Evolutionary conservation across 2,113 vertebrate genomes (phyloP).

Genomic region (Meriones unguiculatus): DNA sequence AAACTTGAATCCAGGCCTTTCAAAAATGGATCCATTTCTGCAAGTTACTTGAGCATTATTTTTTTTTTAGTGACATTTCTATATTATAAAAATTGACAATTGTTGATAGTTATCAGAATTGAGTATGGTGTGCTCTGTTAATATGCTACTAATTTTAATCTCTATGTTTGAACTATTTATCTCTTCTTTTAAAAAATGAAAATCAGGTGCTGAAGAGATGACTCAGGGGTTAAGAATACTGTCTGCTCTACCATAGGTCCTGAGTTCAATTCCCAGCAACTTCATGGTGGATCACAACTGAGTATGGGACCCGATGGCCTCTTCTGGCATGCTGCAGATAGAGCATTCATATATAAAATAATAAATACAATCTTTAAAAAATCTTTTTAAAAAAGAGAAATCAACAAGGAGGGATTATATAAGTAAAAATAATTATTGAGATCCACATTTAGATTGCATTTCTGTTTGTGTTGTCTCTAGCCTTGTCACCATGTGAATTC

Average conservation of each 20-base stretch:
- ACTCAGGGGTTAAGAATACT: too few relatives aligned
- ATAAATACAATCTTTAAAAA: too few relatives aligned
- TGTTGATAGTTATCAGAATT: not conserved
- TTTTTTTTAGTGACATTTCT: not conserved
- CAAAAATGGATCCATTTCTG: not conserved
- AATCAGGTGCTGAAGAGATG: too few relatives aligned
- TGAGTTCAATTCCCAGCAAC: too few relatives aligned
- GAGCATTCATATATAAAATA: too few relatives aligned
- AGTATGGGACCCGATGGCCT: too few relatives aligned
- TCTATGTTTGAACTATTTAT: not conserved
- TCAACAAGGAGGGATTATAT: not conserved
- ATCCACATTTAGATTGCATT: not conserved
- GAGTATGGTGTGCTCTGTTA: not conserved
- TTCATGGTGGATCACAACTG: too few relatives aligned
- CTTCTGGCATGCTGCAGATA: too few relatives aligned
- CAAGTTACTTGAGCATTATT: not conserved
- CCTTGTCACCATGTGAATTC: not conserved
- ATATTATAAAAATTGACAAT: not conserved
- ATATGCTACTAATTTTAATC: not conserved
- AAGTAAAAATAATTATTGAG: not conserved
- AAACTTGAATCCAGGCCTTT: not conserved
- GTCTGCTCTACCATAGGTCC: too few relatives aligned
- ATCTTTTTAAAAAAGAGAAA: slow-evolving; percentile 12
- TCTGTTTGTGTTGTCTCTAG: not conserved
- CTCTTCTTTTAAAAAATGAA: too few relatives aligned